Evolutionary conservation across 37 sponge, comb jelly and placozoan species (phyloP).

Genomic region (Ephydatia muelleri): DNA sequence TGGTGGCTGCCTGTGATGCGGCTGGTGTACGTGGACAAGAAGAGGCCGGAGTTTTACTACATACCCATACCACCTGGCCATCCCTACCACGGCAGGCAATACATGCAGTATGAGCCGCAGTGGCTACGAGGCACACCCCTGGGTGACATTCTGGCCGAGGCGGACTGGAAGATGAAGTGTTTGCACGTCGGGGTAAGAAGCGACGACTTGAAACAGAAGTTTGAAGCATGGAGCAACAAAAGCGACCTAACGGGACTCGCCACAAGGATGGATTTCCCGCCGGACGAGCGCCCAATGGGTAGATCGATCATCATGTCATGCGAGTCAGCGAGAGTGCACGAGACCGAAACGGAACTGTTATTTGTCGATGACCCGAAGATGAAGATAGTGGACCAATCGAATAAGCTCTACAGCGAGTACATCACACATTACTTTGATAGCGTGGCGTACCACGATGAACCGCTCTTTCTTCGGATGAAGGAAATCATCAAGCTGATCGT

Average conservation of each 20-base stretch:
- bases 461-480: slow-evolving; percentile 47
- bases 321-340: slow-evolving; percentile 16
- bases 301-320: slow-evolving; percentile 36
- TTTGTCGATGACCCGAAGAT: slow-evolving; percentile 56
- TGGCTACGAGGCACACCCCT: slow-evolving; percentile 35
- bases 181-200: slow-evolving; percentile 25
- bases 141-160: slow-evolving; percentile 48
- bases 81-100: slow-evolving; percentile 40
- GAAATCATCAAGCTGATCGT: slow-evolving; percentile 46
- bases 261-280: slow-evolving; percentile 23
- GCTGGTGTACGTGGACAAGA: slow-evolving; percentile 10
- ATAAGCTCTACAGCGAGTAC: slow-evolving; percentile 13
- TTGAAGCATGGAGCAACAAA: slow-evolving; percentile 21
- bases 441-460: slow-evolving; percentile 60
- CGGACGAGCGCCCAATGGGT: slow-evolving; percentile 4
- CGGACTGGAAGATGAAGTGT: slow-evolving; percentile 63
- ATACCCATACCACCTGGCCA: slow-evolving; percentile 11
- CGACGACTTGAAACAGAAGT: slow-evolving; percentile 28
- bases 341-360: slow-evolving; percentile 6
- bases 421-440: slow-evolving; percentile 25
- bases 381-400: slow-evolving; percentile 1
- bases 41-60: slow-evolving; percentile 47
- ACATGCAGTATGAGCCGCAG: slow-evolving; percentile 27
- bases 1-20: slow-evolving; percentile 22
- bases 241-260: slow-evolving; percentile 46